Base-by-base conservation (phyloP, 2,113 vertebrate species). In the Labeo catla region DNA sequence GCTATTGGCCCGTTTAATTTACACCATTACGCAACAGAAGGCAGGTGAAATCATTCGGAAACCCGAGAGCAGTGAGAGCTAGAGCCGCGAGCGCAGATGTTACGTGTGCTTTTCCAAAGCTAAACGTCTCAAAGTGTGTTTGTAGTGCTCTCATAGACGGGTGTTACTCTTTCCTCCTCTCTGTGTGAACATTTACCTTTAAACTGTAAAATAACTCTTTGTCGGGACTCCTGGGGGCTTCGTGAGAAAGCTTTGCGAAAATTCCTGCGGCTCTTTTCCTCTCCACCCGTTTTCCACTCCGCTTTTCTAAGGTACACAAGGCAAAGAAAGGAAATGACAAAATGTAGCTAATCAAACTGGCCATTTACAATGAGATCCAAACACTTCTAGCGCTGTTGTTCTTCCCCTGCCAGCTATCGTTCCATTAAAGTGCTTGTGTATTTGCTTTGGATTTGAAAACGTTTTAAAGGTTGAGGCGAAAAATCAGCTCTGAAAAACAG, bases 381-480 rank as follows among this genome's bases (percentile, higher is more conserved):
- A 76, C 68, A 43, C 84, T 23, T 74, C 23, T 36, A 63, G 15
- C 23, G 39, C 65, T 66, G 57, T 76, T 82, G 70, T 76, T 52
- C 47, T 81, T 86, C 68, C 47, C 79, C 85, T 21, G 70, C 34
- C 84, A 76, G 72, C 57, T 28, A 52, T 50, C 79, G 28, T 78
- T 39, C 63, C 84, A 59, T 63, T 66, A 81, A 74, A 76, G 43
- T 50, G 70, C n/a, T 65, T 63, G 74, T 72, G 61, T 87, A 76
- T 90, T 91, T 87, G 21, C 81, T 83, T 91, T 90, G 86, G 85
- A 84, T 39, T 12, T 34, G 76, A 81, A 86, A 77, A 80, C 78
- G 11, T 74, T 76, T 70, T 84, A 70, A 85, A 78, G 39, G 63
- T 21, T 1, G 36, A 66, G 28, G 74, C 84, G 72, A 86, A 83